Conservation (phyloP, 2,888 invertebrate species). For the Apotomis capreana region DNA sequence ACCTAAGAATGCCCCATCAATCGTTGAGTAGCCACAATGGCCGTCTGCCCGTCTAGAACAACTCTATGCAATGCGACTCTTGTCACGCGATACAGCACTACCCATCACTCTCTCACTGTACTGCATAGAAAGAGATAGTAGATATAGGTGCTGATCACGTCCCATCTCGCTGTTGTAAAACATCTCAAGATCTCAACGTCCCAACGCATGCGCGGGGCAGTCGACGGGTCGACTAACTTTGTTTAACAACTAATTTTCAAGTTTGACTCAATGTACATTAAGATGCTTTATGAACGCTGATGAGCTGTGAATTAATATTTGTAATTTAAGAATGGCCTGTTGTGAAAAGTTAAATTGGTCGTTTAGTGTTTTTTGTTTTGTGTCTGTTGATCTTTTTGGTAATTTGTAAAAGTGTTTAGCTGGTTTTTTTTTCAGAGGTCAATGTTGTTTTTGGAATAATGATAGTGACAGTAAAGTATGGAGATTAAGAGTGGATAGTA, state of each 20-base stretch:
- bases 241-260: slow-evolving; percentile 37
- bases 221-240: slow-evolving; percentile 30
- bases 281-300: slow-evolving; percentile 36
- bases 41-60: no score
- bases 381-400: background rate
- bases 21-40: no score
- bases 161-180: slow-evolving; percentile 33
- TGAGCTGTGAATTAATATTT: slow-evolving; percentile 35
- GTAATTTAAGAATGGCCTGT: slow-evolving; percentile 20
- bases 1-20: no score
- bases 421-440: background rate
- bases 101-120: no score
- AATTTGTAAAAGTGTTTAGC: background rate
- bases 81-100: no score
- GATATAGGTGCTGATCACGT: no score
- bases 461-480: no score
- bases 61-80: no score
- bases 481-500: no score
- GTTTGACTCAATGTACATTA: slow-evolving; percentile 36
- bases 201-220: slow-evolving; percentile 33
- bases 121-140: no score
- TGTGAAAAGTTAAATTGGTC: slow-evolving; percentile 14
- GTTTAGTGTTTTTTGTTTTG: background rate
- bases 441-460: no score
- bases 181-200: slow-evolving; percentile 27